Base-by-base conservation (phyloP, 2,888 invertebrate genomes). In the Ecdyonurus torrentis region DNA sequence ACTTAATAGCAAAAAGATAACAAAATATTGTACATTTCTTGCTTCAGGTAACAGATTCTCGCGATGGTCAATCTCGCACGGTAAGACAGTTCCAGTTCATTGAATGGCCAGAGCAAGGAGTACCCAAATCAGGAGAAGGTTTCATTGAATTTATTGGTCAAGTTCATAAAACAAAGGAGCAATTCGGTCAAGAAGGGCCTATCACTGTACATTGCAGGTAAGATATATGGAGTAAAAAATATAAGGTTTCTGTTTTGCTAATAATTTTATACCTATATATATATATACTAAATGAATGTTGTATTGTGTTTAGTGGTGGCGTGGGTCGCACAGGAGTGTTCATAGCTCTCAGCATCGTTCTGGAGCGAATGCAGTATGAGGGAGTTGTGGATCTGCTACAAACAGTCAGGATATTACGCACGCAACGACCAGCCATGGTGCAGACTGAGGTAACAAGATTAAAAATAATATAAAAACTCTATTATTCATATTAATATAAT, bases 301-400 rank as follows among this genome's bases (percentile, higher is more conserved):
- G 7, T 22, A 63, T 19, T 58, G 0, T 60, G 60, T 55, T 37
- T 69, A 78, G 78, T 70, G 79, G 80, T 66, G 83, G 83, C 64
- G 81, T 81, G 19, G 82, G 82, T 23, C 72, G 82, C 60, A 83
- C 82, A 1, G 83, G 83, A n/a, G 82, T 82, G 60, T 83, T 83
- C 72, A 80, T 83, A 66, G 78, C 82, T 3, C 73, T 83, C 59
- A 79, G 80, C 69, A 79, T 81, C 64, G 78, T 83, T 60, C 71
- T 83, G 69, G 82, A 83, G 69, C 72, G 82, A 66, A 80, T 83
- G 77, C 76, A 79, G 66, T 79, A 78, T 65, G 83, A 83, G 70
- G 79, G 80, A 53, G 79, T 81, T 22, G 79, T 83, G 10, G 83
- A 83, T 71, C 75, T 83, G 71, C 83, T 82, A 75, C 81, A 81